phyloP scores from a whole-genome alignment of 2,797 vertebrate species.

The Cetoscarus ocellatus region DNA sequence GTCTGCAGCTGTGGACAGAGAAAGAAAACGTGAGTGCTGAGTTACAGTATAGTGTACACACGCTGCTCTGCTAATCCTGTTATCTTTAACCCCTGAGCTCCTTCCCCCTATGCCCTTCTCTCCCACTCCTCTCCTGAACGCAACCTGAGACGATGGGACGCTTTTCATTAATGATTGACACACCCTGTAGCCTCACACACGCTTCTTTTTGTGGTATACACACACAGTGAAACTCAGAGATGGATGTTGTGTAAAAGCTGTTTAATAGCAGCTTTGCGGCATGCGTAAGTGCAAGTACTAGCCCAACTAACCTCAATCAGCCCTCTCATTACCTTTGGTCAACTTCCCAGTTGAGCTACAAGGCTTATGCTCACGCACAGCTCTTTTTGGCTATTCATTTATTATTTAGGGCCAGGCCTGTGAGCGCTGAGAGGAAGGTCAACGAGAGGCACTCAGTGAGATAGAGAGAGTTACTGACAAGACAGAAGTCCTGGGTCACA shows the following conservation, averaged over 20 bases:
- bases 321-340: conserved; percentile 45
- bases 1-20: conserved; percentile 42
- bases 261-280: not conserved
- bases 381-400: conserved; percentile 75
- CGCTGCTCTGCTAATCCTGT: conserved; percentile 66
- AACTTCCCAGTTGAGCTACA: conserved; percentile 50
- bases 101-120: conserved; percentile 58
- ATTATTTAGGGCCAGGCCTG: conserved; percentile 80
- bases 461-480: conserved; percentile 69
- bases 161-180: conserved; percentile 87
- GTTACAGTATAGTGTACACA: conserved; percentile 70
- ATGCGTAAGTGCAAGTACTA: conserved; percentile 34
- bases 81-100: conserved; percentile 79
- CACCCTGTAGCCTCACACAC: conserved; percentile 45
- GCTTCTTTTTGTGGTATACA: conserved; percentile 12
- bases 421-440: conserved; percentile 78
- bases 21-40: conserved; percentile 59
- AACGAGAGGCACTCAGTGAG: conserved; percentile 72
- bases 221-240: not conserved
- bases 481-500: conserved; percentile 37
- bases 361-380: conserved; percentile 28
- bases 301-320: conserved; percentile 17
- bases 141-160: conserved; percentile 77
- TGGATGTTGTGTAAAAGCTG: not conserved
- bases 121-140: conserved; percentile 71